Base-by-base conservation (phyloP, 2,113 vertebrate species). In the Crotalus tigris region DNA sequence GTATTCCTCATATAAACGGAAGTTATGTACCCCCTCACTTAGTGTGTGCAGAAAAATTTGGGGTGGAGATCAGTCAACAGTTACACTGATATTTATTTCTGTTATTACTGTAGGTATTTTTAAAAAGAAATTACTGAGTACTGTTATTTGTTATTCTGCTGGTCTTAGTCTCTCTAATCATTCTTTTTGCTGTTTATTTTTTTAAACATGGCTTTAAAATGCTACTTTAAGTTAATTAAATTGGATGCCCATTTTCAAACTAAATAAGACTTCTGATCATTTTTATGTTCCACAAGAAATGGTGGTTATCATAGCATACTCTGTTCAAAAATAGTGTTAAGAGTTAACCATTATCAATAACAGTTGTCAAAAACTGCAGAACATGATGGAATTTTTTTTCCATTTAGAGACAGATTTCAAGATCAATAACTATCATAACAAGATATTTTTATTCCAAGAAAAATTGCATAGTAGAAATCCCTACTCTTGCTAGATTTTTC, bases 391-490 rank as follows among this genome's bases (percentile, higher is more conserved):
- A 19, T 64, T 81, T 94, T 57, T 94, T 4, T 94, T 89, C 95
- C 91, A 92, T 57, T 33, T 11, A 0, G 1, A n/a, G 24, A 0
- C 0, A 26, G 21, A 11, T 0, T 87, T 88, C 55, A 46, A 58
- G 54, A 92, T 95, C 93, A 39, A 94, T 92, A 92, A 1, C 3
- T 93, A 21, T 91, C 57, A n/a, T 39, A 0, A 2, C 5, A 7
- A 29, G 0, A 0, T 81, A 91, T 0, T 46, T 26, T 11, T 3
- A 2, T 0, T 91, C 7, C 0, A 91, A 94, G 93, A 93, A 94
- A 96, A 93, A 55, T 94, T 33, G 33, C 94, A 92, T 3, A 0
- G 1, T 59, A 8, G 85, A 12, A 55, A 0, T 85, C 2, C 4
- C 46, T 11, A 58, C 21, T n/a, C 57, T 24, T 53, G 29, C 23